Evolutionary conservation across 2,888 invertebrate species (phyloP), one percentile per base, ranked within the genome.

Genomic region (Hirtodrosophila duncani): DNA sequence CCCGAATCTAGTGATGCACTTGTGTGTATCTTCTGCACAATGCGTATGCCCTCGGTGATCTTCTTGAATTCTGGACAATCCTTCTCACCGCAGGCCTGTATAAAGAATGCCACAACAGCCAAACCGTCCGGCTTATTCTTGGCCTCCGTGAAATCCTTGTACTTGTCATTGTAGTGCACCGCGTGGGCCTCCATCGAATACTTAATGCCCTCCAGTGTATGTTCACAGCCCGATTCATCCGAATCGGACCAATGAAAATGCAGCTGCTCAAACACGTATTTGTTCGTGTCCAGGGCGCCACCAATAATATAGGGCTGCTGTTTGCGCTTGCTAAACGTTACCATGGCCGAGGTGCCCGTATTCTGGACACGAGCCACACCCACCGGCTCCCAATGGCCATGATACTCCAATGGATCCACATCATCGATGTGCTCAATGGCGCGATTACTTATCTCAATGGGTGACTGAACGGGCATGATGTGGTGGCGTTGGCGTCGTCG

Each of bases 201-300:
- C 58, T 93, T 92, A 46, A 84, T 89, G 31, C 92, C 93, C 84
- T 94, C 92, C 30, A 94, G 88, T 20, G 91, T 91, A 81, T 94
- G 94, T 83, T 94, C 94, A 68, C 94, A 94, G 8, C 94, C 94
- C 23, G 91, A 91, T 70, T 91, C 91, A 68, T 92, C 91, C 38
- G 91, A 90, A 13, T 92, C 91, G 1, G 91, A 91, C 94, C 94
- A 94, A 84, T 94, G 94, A 84, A 94, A 94, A 86, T 94, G 94
- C 84, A 94, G 88, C 83, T 94, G 93, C 65, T 92, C 92, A 57
- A 94, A 92, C 44, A 91, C 89, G 72, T 91, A 93, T 55, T 90
- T 90, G 38, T 91, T 90, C 6, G 90, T 87, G 42, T 87, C 88
- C 4, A 92, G 85, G 0, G 92, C 92, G 0, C 92, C 92, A 0